Evolutionary conservation across 2,797 vertebrate genomes (phyloP).

Genomic region (Psittacula derbiana): DNA sequence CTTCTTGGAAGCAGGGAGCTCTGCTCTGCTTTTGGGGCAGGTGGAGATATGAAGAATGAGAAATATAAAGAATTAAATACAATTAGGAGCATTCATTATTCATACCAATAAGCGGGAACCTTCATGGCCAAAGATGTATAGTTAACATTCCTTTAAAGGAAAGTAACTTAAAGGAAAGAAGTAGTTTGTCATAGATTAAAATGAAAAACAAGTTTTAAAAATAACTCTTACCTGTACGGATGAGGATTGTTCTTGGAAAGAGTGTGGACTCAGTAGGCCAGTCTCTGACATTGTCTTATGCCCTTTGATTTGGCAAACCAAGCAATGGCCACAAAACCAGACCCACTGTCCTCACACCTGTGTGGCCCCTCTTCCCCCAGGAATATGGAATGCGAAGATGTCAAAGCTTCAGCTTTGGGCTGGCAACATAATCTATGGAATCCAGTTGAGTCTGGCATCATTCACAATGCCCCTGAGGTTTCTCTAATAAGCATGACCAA

Average conservation of each 20-base stretch:
- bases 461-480: not conserved
- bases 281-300: not conserved
- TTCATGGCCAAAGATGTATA: not conserved
- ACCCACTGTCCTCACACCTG: not conserved
- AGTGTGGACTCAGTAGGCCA: not conserved
- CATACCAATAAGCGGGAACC: not conserved
- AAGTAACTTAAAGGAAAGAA: not conserved
- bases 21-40: not conserved
- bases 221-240: not conserved
- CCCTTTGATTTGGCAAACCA: not conserved
- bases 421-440: not conserved
- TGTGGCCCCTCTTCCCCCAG: not conserved
- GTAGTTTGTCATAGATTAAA: not conserved
- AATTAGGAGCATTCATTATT: not conserved
- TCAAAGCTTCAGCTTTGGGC: not conserved
- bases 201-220: not conserved
- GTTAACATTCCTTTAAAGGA: not conserved
- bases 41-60: not conserved
- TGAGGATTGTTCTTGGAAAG: not conserved
- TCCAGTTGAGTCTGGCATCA: not conserved
- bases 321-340: not conserved
- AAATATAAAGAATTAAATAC: not conserved
- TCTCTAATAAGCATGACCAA: not conserved
- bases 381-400: not conserved
- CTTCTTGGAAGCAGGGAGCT: not conserved